Percentiles rank a stretch among this genome's conserved stretches.
phyloP scores from a whole-genome alignment of 2,797 vertebrate species.

The Rhinichthys osculus region DNA sequence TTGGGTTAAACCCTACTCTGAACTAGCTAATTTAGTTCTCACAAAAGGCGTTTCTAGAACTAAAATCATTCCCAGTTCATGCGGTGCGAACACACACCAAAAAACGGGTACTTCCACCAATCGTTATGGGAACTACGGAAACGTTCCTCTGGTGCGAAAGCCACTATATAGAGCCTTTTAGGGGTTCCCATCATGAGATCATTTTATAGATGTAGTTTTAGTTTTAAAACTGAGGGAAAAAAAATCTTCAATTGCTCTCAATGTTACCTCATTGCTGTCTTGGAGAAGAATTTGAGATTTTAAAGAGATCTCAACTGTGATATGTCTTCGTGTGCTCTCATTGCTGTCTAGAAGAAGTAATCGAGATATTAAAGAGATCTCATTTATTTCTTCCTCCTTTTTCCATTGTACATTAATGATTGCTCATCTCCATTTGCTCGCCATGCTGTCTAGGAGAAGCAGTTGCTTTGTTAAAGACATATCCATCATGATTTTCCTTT shows the following conservation, averaged over 20 bases:
- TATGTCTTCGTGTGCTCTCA: neutral
- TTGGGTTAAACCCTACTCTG: neutral
- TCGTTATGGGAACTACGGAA: neutral
- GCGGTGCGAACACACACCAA: neutral
- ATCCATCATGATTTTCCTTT: neutral
- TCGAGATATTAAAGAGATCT: conserved; percentile 1
- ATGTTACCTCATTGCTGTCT: neutral
- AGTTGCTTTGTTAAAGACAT: neutral
- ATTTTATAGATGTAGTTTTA: neutral
- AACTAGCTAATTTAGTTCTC: neutral
- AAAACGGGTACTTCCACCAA: neutral
- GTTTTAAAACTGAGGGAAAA: neutral
- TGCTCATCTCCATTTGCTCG: neutral
- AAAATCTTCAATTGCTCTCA: neutral
- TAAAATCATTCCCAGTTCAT: neutral
- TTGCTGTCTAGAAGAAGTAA: neutral
- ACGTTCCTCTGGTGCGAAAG: neutral
- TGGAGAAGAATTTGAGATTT: neutral
- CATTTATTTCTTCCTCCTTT: neutral
- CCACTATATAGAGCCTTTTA: neutral
- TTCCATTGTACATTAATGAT: neutral
- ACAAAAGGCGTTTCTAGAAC: neutral
- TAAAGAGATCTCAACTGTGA: neutral
- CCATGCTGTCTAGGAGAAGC: neutral
- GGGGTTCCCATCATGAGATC: too few species aligned